phyloP scores from a whole-genome alignment of 2,888 invertebrate species.

The Cheilosia pagana region DNA sequence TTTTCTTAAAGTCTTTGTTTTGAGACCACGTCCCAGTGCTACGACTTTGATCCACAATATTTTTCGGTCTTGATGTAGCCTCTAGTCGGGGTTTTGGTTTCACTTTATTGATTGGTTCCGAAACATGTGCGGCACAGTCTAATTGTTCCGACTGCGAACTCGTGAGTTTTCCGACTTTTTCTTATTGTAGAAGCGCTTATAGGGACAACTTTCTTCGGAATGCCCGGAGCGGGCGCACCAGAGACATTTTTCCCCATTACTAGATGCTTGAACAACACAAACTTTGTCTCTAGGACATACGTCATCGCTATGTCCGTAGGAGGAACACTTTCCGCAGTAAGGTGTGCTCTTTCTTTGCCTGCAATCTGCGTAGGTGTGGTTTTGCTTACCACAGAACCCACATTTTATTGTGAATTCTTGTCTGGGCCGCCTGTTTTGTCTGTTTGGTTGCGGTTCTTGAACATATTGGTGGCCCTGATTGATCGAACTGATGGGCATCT shows the following conservation, averaged over 20 bases:
- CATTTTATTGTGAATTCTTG: background rate
- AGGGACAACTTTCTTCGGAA: constrained; percentile 1
- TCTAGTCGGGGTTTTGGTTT: background rate
- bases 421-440: background rate
- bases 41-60: too few relatives aligned
- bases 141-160: background rate
- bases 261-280: background rate
- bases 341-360: constrained; percentile 11
- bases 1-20: background rate
- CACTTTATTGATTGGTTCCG: background rate
- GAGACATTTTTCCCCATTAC: background rate
- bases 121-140: background rate
- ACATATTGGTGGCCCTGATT: background rate
- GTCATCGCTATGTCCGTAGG: constrained; percentile 1
- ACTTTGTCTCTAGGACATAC: constrained; percentile 1
- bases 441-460: background rate
- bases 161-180: background rate
- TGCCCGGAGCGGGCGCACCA: constrained; percentile 2
- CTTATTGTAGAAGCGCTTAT: background rate
- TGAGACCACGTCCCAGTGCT: background rate
- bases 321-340: background rate
- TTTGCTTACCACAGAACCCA: constrained; percentile 6
- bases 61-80: too few relatives aligned
- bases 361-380: constrained; percentile 23
- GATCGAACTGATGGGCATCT: background rate